phyloP scores from a whole-genome alignment of 2,113 vertebrate species.

The Tonatia bakeri region DNA sequence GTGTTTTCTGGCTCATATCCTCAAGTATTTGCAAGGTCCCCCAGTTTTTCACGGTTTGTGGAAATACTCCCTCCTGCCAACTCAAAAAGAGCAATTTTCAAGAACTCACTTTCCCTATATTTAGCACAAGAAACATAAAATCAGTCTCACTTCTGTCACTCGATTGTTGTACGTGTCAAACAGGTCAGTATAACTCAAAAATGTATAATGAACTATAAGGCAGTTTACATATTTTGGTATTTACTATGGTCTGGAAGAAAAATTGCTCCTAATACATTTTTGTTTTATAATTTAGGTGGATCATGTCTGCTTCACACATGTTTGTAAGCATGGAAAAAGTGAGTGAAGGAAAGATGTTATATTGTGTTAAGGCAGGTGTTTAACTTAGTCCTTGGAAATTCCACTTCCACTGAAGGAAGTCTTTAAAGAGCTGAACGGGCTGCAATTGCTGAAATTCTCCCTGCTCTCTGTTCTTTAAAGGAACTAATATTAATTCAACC shows the following conservation, averaged over 20 bases:
- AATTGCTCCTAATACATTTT: not conserved
- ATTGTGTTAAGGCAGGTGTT: not conserved
- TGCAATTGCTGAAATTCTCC: not conserved
- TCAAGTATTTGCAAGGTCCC: not conserved
- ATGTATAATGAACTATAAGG: not conserved
- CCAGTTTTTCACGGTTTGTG: not conserved
- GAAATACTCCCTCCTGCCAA: not conserved
- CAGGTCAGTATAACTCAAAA: not conserved
- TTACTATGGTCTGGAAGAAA: not conserved
- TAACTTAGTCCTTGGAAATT: conserved; percentile 1
- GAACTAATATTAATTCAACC: conserved; percentile 66
- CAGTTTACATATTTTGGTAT: not conserved
- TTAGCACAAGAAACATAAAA: not conserved
- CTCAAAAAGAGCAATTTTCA: not conserved
- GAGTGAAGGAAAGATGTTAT: not conserved
- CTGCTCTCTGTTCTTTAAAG: conserved; percentile 53
- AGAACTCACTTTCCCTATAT: not conserved
- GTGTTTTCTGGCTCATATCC: not conserved
- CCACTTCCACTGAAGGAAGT: not conserved
- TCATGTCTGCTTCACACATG: not conserved
- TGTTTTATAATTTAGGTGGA: not conserved
- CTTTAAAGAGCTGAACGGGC: not conserved
- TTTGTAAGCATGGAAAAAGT: not conserved
- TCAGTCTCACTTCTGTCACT: not conserved
- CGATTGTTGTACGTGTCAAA: not conserved